Evolutionary conservation across 2,888 invertebrate genomes (phyloP).

Genomic region (Tetrapedia diversipes): DNA sequence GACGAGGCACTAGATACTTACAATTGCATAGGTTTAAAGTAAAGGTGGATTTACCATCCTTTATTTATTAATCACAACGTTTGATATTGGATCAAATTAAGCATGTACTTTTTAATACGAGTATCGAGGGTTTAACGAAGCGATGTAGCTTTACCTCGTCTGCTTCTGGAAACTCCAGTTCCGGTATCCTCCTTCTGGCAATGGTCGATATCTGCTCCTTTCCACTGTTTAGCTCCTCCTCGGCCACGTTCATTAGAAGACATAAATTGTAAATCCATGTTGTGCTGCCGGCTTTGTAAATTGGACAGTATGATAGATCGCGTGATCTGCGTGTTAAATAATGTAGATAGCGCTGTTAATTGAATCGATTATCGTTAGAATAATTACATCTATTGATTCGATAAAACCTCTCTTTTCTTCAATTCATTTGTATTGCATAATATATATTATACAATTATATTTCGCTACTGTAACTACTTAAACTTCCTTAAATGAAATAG

Average conservation of each 20-base stretch:
- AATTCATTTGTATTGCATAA: neutral
- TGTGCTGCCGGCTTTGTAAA: constrained; percentile 83
- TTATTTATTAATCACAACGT: neutral
- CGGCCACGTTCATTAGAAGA: constrained; percentile 80
- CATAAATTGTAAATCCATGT: constrained; percentile 83
- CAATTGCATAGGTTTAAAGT: too few relatives aligned
- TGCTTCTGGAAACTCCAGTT: constrained; percentile 80
- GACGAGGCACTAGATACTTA: too few relatives aligned
- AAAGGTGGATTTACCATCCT: too few relatives aligned
- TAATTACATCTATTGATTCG: neutral
- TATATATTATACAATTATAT: neutral
- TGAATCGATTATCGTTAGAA: constrained; percentile 15
- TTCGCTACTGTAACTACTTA: neutral
- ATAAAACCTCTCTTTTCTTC: neutral
- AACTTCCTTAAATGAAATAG: neutral
- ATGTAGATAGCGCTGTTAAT: constrained; percentile 14
- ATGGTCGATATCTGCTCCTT: constrained; percentile 77
- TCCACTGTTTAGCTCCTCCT: constrained; percentile 76
- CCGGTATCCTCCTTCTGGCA: constrained; percentile 76
- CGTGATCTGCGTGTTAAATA: constrained; percentile 73
- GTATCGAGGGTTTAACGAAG: neutral
- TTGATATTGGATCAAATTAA: neutral
- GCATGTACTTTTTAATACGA: too few relatives aligned
- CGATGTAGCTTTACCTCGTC: constrained; percentile 66
- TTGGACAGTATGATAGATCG: constrained; percentile 83